These are phyloP conservation scores for Cyphomyrus plagiostoma DNA, from an alignment of 2,113 vertebrate species.

Conservation along the genomic window DNA sequence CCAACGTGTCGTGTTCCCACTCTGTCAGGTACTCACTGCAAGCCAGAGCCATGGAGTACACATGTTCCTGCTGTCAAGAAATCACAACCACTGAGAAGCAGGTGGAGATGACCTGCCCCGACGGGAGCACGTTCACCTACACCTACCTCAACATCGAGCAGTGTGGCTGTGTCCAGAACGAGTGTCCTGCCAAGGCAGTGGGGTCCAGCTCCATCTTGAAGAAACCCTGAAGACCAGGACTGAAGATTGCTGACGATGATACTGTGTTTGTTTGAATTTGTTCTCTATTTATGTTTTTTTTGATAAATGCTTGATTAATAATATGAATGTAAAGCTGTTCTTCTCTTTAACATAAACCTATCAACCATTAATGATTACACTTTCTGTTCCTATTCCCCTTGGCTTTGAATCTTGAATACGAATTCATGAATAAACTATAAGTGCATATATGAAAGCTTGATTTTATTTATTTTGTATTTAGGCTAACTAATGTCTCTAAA, in stretches of 20 bases:
- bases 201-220: background rate
- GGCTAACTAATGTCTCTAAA: background rate
- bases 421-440: constrained; percentile 21
- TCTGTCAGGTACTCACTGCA: constrained; percentile 54
- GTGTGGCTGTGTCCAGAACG: constrained; percentile 50
- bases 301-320: constrained; percentile 2
- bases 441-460: background rate
- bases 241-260: constrained; percentile 5
- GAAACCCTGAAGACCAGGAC: constrained; percentile 19
- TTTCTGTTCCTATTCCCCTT: constrained; percentile 1
- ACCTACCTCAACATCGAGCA: constrained; percentile 52
- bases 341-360: background rate
- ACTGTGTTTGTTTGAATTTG: constrained; percentile 7
- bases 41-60: constrained; percentile 42
- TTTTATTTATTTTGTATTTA: background rate
- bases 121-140: constrained; percentile 23
- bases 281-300: constrained; percentile 33
- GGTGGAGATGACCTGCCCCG: constrained; percentile 51
- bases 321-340: background rate
- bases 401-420: background rate
- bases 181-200: constrained; percentile 35
- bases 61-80: constrained; percentile 63
- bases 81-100: constrained; percentile 40
- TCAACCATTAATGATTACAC: background rate
- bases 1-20: background rate